Conservation (phyloP, 2,113 vertebrate genomes). For the Andinoacara biseriatus region DNA sequence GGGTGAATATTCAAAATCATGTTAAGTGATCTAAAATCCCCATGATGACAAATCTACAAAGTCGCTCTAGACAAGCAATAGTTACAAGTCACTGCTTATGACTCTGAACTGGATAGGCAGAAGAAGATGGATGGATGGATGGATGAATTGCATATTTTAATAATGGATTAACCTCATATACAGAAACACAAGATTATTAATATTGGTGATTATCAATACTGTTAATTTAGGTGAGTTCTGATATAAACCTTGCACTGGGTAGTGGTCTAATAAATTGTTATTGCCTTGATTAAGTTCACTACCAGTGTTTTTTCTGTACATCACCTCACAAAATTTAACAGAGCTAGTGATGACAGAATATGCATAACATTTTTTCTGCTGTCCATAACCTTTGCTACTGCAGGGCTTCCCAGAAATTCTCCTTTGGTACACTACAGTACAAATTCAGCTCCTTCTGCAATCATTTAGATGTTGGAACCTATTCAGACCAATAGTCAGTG, state of each 20-base stretch:
- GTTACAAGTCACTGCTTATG: too few species aligned
- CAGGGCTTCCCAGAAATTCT: neutral
- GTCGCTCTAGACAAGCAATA: neutral
- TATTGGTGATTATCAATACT: too few species aligned
- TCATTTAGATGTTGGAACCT: neutral
- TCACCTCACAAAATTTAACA: neutral
- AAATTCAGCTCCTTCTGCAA: neutral
- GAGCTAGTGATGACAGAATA: neutral
- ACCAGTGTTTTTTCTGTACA: neutral
- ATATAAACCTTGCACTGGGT: too few species aligned
- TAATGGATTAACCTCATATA: too few species aligned
- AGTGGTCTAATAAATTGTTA: too few species aligned
- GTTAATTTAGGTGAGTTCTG: too few species aligned
- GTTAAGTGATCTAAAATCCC: neutral
- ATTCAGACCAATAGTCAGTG: neutral
- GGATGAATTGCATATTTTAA: too few species aligned
- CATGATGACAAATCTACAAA: neutral
- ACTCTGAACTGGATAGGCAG: neutral
- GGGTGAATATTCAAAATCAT: neutral
- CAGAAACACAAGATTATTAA: too few species aligned
- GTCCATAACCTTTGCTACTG: neutral
- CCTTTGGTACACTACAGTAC: neutral
- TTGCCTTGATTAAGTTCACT: neutral
- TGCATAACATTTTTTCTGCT: neutral
- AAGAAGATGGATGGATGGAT: too few species aligned